Base-by-base conservation (phyloP, 2,113 vertebrate species). In the Anseranas semipalmata region DNA sequence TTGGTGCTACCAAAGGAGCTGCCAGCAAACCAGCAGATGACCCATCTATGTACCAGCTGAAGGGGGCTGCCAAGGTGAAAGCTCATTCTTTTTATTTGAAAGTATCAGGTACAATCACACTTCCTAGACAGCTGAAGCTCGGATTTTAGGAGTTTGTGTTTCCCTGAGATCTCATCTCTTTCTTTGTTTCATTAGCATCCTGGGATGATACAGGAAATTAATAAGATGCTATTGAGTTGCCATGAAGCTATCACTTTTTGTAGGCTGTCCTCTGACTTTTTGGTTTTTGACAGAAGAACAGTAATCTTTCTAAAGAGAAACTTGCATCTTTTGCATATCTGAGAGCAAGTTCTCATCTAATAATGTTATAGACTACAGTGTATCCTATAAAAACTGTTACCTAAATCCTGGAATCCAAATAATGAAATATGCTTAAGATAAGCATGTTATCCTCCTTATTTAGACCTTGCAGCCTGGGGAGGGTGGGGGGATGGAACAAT, bases 21-120 rank as follows among this genome's bases (percentile, higher is more conserved):
- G 98, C 99, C 9, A 99, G 99, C 89, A 99, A 99, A 93, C 98
- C 99, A 2, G 99, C 99, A 0, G 99, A 99, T 17, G 99, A 99
- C 95, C 99, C 99, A 3, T 99, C 99, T 88, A 99, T 99, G 99
- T 99, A 99, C 97, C 99, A 99, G 97, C 98, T 99, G 90, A 99
- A 99, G 97, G 99, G 99, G 22, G 99, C 99, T 5, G 99, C 99
- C 90, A 99, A 99, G 99, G 99, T 99, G 46, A 78, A 90, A 67
- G 16, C 10, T 55, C 32, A 6, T 9, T 50, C 52, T 41, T 37
- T 81, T 60, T 76, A 22, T 73, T 70, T 74, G 12, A 7, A 60
- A 53, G 12, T 56, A 19, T 63, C 28, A 56, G 10, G 8, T 74
- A 17, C 28, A 66, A 2, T 80, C 68, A 46, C 32, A 13, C 33